Evolutionary conservation across 2,888 invertebrate genomes (phyloP).

Genomic region (Augochlorella aurata): DNA sequence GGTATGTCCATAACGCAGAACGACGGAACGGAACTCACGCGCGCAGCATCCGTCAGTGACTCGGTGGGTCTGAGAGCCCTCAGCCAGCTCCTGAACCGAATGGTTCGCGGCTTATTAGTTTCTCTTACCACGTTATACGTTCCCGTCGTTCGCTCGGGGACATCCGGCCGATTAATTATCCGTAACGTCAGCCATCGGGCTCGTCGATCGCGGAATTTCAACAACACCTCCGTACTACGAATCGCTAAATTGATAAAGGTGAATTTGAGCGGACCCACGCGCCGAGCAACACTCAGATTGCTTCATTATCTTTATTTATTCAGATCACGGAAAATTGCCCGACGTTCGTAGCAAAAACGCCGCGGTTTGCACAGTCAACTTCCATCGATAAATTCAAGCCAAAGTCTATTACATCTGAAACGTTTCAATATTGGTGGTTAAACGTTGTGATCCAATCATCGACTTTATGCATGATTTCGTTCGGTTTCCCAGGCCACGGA

Average conservation of each 20-base stretch:
- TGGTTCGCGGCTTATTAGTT: constrained; percentile 70
- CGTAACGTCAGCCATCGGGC: constrained; percentile 24
- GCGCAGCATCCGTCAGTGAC: constrained; percentile 67
- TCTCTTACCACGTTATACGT: constrained; percentile 34
- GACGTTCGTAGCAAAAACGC: constrained; percentile 15
- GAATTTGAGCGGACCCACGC: neutral
- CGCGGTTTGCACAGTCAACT: constrained; percentile 13
- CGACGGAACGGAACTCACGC: constrained; percentile 64
- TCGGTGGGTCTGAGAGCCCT: constrained; percentile 52
- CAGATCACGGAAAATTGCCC: neutral
- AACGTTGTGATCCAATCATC: neutral
- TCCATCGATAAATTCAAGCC: neutral
- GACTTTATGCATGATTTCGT: neutral
- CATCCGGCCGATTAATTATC: constrained; percentile 44
- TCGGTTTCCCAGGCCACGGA: neutral
- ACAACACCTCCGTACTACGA: neutral
- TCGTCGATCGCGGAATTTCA: constrained; percentile 13
- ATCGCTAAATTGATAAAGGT: constrained; percentile 21
- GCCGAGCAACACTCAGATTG: constrained; percentile 14
- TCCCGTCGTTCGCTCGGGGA: neutral
- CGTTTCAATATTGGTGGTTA: constrained; percentile 23
- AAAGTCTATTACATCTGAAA: neutral
- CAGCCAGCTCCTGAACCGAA: constrained; percentile 58
- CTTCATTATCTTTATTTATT: constrained; percentile 36
- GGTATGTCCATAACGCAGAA: constrained; percentile 31